Evolutionary conservation across 2,888 invertebrate species (phyloP).

Genomic region (Ochropleura plecta): DNA sequence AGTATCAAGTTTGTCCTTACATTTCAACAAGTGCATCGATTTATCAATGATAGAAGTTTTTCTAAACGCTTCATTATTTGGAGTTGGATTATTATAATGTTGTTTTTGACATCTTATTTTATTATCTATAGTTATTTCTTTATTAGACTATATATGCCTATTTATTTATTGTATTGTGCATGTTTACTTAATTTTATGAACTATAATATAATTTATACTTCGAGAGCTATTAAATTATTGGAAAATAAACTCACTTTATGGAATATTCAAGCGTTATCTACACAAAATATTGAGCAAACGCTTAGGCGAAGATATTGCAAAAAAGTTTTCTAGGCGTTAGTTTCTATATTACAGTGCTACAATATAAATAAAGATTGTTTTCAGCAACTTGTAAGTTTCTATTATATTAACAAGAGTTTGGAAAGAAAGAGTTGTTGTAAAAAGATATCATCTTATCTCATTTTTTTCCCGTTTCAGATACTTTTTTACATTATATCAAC

Average conservation of each 20-base stretch:
- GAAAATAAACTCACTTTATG: slow-evolving; percentile 35
- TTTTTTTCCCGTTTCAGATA: too few species aligned
- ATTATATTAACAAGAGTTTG: too few species aligned
- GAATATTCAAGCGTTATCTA: slow-evolving; percentile 31
- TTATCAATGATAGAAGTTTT: neutral
- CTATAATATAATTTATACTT: slow-evolving; percentile 28
- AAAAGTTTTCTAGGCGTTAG: slow-evolving; percentile 27
- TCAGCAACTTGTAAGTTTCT: slow-evolving; percentile 26
- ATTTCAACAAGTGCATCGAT: slow-evolving; percentile 27
- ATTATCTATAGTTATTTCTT: neutral
- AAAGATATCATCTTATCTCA: too few species aligned
- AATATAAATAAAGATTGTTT: neutral
- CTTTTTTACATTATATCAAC: too few species aligned
- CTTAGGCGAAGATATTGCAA: neutral
- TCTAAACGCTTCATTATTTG: neutral
- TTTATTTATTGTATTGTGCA: neutral
- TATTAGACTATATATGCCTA: neutral
- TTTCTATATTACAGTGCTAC: slow-evolving; percentile 35
- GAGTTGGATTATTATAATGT: slow-evolving; percentile 8
- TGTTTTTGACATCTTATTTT: neutral
- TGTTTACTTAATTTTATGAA: slow-evolving; percentile 28
- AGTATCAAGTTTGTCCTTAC: slow-evolving; percentile 15
- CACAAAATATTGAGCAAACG: neutral
- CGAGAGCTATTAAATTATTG: slow-evolving; percentile 25
- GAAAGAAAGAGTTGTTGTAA: too few species aligned